Evolutionary conservation across 2,797 vertebrate species (phyloP).

Genomic region (Intellagama lesueurii): DNA sequence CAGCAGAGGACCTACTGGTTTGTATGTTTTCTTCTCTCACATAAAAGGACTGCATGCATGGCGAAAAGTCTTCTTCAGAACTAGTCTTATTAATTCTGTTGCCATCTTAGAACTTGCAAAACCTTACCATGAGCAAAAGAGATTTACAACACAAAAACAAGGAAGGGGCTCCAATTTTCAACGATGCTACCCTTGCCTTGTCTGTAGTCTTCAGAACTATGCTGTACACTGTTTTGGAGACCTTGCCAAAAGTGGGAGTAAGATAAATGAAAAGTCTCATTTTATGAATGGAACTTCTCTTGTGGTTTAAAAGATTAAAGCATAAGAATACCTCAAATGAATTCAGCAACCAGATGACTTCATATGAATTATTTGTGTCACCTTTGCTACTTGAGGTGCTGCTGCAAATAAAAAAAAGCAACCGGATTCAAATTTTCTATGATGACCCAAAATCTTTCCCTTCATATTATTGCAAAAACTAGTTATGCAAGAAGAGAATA

Average conservation of each 20-base stretch:
- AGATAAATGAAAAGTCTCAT: not conserved
- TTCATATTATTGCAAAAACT: slow-evolving; percentile 21
- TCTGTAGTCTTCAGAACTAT: too few relatives aligned
- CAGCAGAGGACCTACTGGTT: not conserved
- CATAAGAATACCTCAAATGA: not conserved
- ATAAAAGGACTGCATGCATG: not conserved
- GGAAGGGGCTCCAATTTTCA: not conserved
- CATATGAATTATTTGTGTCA: not conserved
- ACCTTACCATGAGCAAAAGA: not conserved
- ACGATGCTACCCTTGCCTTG: not conserved
- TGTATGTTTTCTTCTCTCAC: not conserved
- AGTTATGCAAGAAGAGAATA: slow-evolving; percentile 6
- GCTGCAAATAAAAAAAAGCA: not conserved
- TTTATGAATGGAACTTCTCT: not conserved
- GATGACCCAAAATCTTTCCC: not conserved
- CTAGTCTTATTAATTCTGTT: not conserved
- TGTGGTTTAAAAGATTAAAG: not conserved
- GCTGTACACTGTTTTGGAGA: not conserved
- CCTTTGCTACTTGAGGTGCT: not conserved
- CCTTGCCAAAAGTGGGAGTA: not conserved
- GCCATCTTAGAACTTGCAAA: not conserved
- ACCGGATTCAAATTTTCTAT: not conserved
- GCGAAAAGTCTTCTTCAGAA: not conserved
- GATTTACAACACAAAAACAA: not conserved
- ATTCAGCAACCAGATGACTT: not conserved